Base-by-base conservation (phyloP, 2,888 invertebrate genomes). In the Drosophila neutralis region DNA sequence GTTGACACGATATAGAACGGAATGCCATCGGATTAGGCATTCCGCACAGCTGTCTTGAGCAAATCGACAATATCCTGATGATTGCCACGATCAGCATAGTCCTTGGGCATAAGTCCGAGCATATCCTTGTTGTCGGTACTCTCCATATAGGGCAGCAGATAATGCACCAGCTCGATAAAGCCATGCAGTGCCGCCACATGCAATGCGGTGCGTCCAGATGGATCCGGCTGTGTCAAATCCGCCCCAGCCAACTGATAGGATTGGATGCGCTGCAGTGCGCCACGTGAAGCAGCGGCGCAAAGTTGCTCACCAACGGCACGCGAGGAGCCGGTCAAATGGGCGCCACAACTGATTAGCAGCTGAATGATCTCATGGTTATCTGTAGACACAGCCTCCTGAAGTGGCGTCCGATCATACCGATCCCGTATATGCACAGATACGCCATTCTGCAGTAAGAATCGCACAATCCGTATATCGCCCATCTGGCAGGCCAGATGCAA, bases 401-500 rank as follows among this genome's bases (percentile, higher is more conserved):
- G 94, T 1, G 95, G 96, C 27, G 95, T 96, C 82, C 95, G 95
- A 75, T 95, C 97, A 82, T 94, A 87, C 93, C 94, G 94, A 85
- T 97, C 97, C 76, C 96, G 95, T 45, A 95, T 93, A 90, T 98
- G 98, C 4, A 98, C 97, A 59, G 96, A 96, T 0, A 97, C 97
- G 0, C 98, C 98, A 85, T 96, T 95, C 61, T 94, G 94, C 33
- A 98, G 93, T 36, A 98, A 93, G 91, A 95, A 96, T 76, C 95
- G 95, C 0, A 97, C 96, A 1, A 97, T 94, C 0, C 94, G 91
- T 0, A 94, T 78, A 69, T 96, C 95, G 0, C 97, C 97, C 77
- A 95, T 94, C 57, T 95, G 93, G 40, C 96, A 95, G 0, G 98
- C 97, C 65, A 97, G 94, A 87, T 98, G 98, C 0, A 98, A 93